Evolutionary conservation across 2,888 invertebrate genomes (phyloP), one percentile per base, ranked within the genome.

Genomic region (Ethmia dodecea): DNA sequence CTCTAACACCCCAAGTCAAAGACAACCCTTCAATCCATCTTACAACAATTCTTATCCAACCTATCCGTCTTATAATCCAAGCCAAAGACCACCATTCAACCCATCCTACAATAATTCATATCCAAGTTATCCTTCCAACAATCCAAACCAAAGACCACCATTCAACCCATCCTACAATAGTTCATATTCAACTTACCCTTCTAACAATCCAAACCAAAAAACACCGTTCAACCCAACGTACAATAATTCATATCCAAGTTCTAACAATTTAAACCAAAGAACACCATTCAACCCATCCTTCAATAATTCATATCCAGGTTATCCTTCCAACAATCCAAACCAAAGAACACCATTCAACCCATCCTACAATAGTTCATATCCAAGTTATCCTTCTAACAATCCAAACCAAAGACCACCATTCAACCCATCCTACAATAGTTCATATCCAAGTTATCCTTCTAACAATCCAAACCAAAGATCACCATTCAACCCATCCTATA

Each of bases 351-450:
- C 27, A 35, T 13, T 37, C 35, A 8, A 37, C 30, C 12, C 36
- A 40, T n/a, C 27, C 42, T 27, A 37, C 40, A 18, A 43, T 30
- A 24, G 16, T 28, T 29, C 38, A 37, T 5, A 40, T 13, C 14
- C 43, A 37, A 38, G 18, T 4, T 35, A 30, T 24, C 31, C 27
- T 12, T 49, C 60, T n/a, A 52, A 60, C 22, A 55, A 53, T 43
- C 38, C 33, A 8, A 33, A 22, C 22, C 26, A 33, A 13, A 12
- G 28, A 5, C 22, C 22, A 22, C 22, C 18, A 9, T 22, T 6
- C 22, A 22, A 22, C n/a, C 31, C 31, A 3, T 22, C 35, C 14
- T 25, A 30, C 14, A 48, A 47, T 39, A 31, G 40, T 38, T 26
- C 37, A 24, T 29, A 13, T 9, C 20, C 13, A 16, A 35, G 24